Base-by-base conservation (phyloP, 2,888 invertebrate genomes). In the Ellobium chinense region DNA sequence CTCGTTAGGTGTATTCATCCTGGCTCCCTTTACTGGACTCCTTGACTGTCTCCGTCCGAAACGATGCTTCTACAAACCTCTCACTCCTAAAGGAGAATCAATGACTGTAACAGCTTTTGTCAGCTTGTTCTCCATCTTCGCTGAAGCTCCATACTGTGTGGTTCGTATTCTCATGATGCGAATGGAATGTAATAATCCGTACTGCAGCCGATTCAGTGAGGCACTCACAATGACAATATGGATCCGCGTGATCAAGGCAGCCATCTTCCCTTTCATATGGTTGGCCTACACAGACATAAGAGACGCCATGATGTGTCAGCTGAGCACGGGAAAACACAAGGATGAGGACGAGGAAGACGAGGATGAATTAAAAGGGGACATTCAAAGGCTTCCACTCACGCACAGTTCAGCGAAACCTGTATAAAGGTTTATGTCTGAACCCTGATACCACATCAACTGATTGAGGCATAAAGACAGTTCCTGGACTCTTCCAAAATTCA, bases 241-340 rank as follows among this genome's bases (percentile, higher is more conserved):
- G 85, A 56, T 85, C 24, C 58, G 85, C 24, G 70, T 83, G 7
- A 78, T 80, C 56, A 85, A 85, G 31, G 79, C 83, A 18, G 74
- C 81, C 5, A 46, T 82, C 31, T 81, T 85, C 56, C 85, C 85
- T 21, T 83, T 85, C 74, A 70, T 85, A 31, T 85, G 85, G 85
- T 74, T 83, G 31, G 75, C 73, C 31, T 85, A 83, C 77, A 82
- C 74, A 63, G 85, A 85, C 68, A 81, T 85, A 62, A 81, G 83
- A 34, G 79, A 79, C 54, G 85, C 85, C 56, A 74, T 85, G 58
- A 69, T 81, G 18, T 78, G 83, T 36, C 69, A 78, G 21, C 37
- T 69, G 34, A 74, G 73, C 46, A 77, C 66, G 66, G 69, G 39
- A 58, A 74, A 80, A 24, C 31, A 70, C 31, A n/a, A 18, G 29